Base-by-base conservation (phyloP, 1,140 invertebrate genomes). In the Theocolax elegans region DNA sequence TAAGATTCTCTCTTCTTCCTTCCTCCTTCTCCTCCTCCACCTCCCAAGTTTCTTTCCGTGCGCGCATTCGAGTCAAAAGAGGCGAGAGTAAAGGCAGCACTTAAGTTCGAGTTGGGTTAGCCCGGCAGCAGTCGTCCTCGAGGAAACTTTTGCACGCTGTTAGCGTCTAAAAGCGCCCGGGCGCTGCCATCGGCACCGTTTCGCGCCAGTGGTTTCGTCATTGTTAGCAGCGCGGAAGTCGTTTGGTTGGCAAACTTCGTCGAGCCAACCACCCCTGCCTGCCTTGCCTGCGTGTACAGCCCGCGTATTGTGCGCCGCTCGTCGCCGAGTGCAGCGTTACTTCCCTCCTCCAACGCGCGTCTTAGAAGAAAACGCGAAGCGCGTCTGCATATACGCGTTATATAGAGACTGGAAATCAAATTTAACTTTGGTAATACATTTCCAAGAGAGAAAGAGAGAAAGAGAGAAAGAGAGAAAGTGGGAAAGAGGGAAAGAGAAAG, bases 161-260 rank as follows among this genome's bases (percentile, higher is more conserved):
- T 65, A 54, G 23, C 49, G 23, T 54, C 49, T 54, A 44, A 65
- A 65, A 65, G 48, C 49, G 31, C 31, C 13, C 13, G 48, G 23
- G n/a, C n/a, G n/a, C n/a, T n/a, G n/a, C 29, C 38, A 54, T 29
- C 49, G 51, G 38, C 73, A 75, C 74, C 74, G 70, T 76, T 79
- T 77, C 77, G 73, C 68, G 56, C 73, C 74, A 75, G 59, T 76
- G 74, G 75, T 75, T 79, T 77, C 76, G 76, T 79, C 79, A 79
- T 76, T 68, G 72, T 76, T 72, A 66, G 49, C 63, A 19, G 63
- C 17, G 49, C 49, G 63, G 76, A 77, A 79, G 77, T 79, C 76
- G 75, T 79, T 79, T 74, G 75, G 76, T 75, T 77, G 70, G 63
- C 67, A 79, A 79, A 76, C 77, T 77, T 48, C n/a, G n/a, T n/a